Conservation (phyloP, 2,113 vertebrate species). For the Poeciliopsis retropinna region DNA sequence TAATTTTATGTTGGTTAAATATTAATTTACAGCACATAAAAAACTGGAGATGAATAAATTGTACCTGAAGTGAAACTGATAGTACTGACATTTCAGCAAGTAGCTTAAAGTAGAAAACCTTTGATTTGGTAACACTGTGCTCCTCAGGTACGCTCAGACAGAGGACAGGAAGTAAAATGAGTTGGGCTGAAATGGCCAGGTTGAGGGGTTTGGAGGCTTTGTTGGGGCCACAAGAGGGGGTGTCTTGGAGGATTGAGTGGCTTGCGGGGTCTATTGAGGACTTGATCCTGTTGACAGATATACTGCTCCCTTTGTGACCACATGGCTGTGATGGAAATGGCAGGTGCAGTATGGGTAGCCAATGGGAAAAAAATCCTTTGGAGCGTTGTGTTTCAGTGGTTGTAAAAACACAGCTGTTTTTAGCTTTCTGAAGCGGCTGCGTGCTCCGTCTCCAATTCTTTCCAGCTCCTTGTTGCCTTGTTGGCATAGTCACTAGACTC, state of each 20-base stretch:
- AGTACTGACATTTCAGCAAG: background rate
- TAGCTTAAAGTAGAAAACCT: background rate
- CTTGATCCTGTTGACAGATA: conserved; percentile 78
- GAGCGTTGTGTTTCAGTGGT: conserved; percentile 77
- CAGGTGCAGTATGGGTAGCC: conserved; percentile 76
- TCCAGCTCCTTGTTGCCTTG: conserved; percentile 75
- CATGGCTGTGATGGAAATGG: conserved; percentile 75
- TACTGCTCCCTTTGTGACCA: conserved; percentile 75
- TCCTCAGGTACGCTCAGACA: conserved; percentile 27
- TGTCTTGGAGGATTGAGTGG: conserved; percentile 70
- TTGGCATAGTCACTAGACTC: conserved; percentile 68
- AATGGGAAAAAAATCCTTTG: conserved; percentile 51
- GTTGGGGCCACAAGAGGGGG: conserved; percentile 51
- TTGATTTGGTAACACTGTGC: background rate
- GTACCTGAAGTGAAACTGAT: background rate
- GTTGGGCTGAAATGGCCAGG: conserved; percentile 40
- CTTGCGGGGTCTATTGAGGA: conserved; percentile 72
- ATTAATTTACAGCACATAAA: background rate
- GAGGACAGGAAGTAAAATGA: conserved; percentile 42
- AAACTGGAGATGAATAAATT: background rate
- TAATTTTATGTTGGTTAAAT: background rate
- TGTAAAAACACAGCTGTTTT: conserved; percentile 83
- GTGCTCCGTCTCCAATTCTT: conserved; percentile 58
- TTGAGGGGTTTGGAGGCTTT: conserved; percentile 57
- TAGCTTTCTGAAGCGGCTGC: conserved; percentile 56